Base-by-base conservation (phyloP, 2,113 vertebrate species). In the Melospiza georgiana region DNA sequence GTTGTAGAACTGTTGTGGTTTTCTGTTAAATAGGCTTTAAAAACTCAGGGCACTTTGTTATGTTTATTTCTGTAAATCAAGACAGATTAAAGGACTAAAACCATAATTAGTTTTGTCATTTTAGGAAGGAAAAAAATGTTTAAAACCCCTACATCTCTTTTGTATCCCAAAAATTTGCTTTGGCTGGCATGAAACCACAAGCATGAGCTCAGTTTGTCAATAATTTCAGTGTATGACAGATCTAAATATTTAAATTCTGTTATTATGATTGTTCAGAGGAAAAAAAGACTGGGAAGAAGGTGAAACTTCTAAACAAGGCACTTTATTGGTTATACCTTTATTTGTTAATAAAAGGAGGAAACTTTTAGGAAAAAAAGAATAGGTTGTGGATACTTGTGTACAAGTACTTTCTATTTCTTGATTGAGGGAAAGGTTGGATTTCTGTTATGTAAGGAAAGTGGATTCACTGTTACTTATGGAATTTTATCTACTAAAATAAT, bases 21-120 rank as follows among this genome's bases (percentile, higher is more conserved):
- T 82, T 79, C 71, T 90, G 90, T 59, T 65, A 68, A 84, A 15
- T 4, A 66, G 52, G 16, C 74, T n/a, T 51, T 84, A 46, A 55
- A 78, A 82, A 78, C 49, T 78, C 57, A 54, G 77, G n/a, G 11
- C 57, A 25, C 62, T 79, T 59, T 52, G 81, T 91, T 93, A 8
- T 61, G 62, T 82, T 95, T 93, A 57, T 69, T 91, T 82, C 52
- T 82, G 15, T 59, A 68, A 93, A 87, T 82, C 62, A 89, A 84
- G 48, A 72, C 24, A 27, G 27, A 23, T 84, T 72, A 79, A 82
- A 89, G 48, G 20, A 75, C 69, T 87, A 57, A 91, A 75, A 3
- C 27, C n/a, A 17, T 78, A 48, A 46, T 89, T 78, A 39, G 15
- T 94, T 81, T 93, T 89, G 33, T 84, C 61, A 15, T 84, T 84